Conservation (phyloP, 2,113 vertebrate genomes). For the Myotis brandtii region DNA sequence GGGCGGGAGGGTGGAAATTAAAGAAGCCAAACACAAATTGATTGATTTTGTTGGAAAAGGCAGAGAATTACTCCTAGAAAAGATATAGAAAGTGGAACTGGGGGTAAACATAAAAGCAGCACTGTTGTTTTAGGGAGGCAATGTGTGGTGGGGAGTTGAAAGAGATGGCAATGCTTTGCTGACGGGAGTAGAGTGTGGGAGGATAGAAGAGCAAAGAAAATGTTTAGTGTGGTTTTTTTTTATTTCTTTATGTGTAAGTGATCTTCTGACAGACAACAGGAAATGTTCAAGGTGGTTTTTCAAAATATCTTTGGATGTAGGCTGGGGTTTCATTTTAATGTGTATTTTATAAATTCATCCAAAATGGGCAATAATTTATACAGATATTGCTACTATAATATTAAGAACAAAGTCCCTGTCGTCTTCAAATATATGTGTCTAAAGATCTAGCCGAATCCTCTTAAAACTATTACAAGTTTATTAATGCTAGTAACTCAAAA, state of each 20-base stretch:
- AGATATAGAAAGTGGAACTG: background rate
- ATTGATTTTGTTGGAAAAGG: constrained; percentile 26
- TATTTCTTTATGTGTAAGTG: background rate
- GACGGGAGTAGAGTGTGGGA: too few species aligned
- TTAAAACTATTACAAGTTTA: background rate
- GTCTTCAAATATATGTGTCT: background rate
- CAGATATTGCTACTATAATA: background rate
- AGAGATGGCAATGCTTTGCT: background rate
- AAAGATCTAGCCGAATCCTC: background rate
- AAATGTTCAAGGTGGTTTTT: background rate
- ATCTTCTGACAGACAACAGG: background rate
- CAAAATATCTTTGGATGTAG: background rate
- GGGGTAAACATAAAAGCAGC: background rate
- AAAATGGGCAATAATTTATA: background rate
- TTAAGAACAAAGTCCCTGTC: background rate
- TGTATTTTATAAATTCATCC: background rate
- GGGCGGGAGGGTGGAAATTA: background rate
- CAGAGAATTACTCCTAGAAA: background rate
- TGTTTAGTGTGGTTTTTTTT: background rate
- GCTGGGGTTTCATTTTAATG: background rate
- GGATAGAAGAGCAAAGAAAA: fast-evolving
- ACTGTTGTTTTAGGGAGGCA: background rate
- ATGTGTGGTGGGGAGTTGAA: fast-evolving
- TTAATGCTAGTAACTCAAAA: background rate
- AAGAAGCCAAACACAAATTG: constrained; percentile 8